phyloP scores from a whole-genome alignment of 2,888 invertebrate species.

The Alcis repandata region DNA sequence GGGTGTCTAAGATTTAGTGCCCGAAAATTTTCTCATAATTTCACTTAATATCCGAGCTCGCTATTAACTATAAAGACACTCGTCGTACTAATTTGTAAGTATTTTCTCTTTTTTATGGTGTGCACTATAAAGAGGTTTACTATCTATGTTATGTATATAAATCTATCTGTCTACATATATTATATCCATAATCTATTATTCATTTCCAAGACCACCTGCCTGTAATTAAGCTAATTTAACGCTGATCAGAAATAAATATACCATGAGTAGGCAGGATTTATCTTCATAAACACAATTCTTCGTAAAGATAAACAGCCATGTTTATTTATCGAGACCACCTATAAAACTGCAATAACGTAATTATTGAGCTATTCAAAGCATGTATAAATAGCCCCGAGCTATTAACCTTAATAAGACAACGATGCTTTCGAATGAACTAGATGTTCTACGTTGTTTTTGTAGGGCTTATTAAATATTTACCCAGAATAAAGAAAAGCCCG shows the following conservation, averaged over 20 bases:
- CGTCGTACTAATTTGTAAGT: too few species aligned
- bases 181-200: too few species aligned
- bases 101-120: too few species aligned
- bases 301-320: background rate
- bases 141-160: too few species aligned
- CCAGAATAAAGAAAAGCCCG: too few species aligned
- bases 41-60: too few species aligned
- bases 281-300: background rate
- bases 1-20: too few species aligned
- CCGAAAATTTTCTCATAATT: too few species aligned
- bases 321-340: conserved; percentile 10
- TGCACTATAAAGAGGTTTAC: too few species aligned
- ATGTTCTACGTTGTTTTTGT: background rate
- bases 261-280: background rate
- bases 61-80: too few species aligned
- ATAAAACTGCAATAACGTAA: conserved; percentile 11
- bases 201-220: background rate
- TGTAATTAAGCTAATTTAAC: background rate
- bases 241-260: background rate
- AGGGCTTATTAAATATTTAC: background rate
- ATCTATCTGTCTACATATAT: too few species aligned
- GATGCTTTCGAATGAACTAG: conserved; percentile 5
- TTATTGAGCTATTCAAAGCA: conserved; percentile 16
- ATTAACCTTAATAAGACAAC: conserved; percentile 29
- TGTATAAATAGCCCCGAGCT: conserved; percentile 25